These are phyloP conservation scores for Poeciliopsis gracilis DNA, from an alignment of 2,797 vertebrate species.

Conservation along the genomic window DNA sequence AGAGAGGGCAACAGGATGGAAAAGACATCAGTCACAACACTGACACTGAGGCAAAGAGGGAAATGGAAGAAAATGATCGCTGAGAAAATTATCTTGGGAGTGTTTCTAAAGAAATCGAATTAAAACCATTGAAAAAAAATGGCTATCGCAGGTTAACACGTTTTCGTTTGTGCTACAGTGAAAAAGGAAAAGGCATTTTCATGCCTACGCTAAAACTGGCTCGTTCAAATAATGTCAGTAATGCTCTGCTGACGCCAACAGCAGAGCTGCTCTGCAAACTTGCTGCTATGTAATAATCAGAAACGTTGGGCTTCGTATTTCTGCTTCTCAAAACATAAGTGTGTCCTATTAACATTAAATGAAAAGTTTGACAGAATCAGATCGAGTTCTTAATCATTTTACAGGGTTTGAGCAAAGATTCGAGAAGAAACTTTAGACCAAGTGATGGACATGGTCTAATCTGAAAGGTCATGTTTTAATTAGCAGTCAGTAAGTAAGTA, in stretches of 20 bases:
- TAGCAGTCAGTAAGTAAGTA: no score
- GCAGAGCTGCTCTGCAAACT: not conserved
- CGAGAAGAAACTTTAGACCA: not conserved
- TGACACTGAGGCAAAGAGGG: constrained; percentile 32
- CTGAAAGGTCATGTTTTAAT: no score
- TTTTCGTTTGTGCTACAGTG: not conserved
- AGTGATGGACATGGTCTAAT: not conserved
- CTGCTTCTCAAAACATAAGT: not conserved
- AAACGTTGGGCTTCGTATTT: not conserved
- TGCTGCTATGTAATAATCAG: not conserved
- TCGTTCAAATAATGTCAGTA: not conserved
- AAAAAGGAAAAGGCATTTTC: not conserved
- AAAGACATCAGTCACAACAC: constrained; percentile 76
- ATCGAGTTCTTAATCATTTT: not conserved
- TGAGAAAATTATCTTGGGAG: not conserved
- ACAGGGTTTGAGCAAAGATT: not conserved
- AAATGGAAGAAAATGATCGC: constrained; percentile 2
- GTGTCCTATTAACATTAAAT: not conserved
- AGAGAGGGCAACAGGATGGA: constrained; percentile 66
- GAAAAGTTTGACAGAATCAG: not conserved
- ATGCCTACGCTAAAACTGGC: not conserved
- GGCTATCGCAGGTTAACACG: not conserved
- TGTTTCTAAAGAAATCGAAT: not conserved
- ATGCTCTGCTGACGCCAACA: not conserved
- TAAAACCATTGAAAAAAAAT: not conserved